A percentile compares a stretch with the other conserved stretches of the same genome.
phyloP scores from a whole-genome alignment of 92 coral and sea anemone species.

The Muricea muricata region DNA sequence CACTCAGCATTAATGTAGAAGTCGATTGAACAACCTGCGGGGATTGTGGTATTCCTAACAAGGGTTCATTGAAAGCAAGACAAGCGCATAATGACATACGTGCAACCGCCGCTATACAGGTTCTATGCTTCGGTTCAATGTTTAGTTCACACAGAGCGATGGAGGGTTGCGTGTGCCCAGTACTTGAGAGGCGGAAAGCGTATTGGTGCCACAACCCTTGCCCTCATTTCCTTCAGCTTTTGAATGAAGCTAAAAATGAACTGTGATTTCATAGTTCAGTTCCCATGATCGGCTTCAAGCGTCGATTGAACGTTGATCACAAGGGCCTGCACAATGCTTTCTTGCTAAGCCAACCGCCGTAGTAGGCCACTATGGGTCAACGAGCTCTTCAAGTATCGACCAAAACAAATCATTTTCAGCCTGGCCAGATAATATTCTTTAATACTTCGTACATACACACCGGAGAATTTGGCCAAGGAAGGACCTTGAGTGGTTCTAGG shows the following conservation, averaged over 20 bases:
- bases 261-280: slow-evolving; percentile 26
- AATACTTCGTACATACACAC: too few relatives aligned
- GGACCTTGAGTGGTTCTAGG: too few relatives aligned
- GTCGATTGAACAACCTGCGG: too few relatives aligned
- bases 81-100: neutral
- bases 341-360: too few relatives aligned
- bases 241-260: slow-evolving; percentile 34
- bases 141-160: neutral
- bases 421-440: too few relatives aligned
- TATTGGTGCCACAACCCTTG: slow-evolving; percentile 6
- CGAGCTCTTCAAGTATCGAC: too few relatives aligned
- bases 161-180: slow-evolving; percentile 22
- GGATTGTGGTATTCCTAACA: neutral
- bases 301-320: too few relatives aligned
- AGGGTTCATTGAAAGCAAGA: neutral
- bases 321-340: too few relatives aligned
- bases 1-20: too few relatives aligned
- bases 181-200: slow-evolving; percentile 28
- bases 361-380: too few relatives aligned
- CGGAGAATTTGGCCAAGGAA: too few relatives aligned
- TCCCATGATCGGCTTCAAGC: neutral
- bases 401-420: too few relatives aligned
- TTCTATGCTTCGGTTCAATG: neutral
- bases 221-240: slow-evolving; percentile 18
- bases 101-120: neutral